Conservation (phyloP, 2,113 vertebrate genomes). For the Myotis yumanensis region DNA sequence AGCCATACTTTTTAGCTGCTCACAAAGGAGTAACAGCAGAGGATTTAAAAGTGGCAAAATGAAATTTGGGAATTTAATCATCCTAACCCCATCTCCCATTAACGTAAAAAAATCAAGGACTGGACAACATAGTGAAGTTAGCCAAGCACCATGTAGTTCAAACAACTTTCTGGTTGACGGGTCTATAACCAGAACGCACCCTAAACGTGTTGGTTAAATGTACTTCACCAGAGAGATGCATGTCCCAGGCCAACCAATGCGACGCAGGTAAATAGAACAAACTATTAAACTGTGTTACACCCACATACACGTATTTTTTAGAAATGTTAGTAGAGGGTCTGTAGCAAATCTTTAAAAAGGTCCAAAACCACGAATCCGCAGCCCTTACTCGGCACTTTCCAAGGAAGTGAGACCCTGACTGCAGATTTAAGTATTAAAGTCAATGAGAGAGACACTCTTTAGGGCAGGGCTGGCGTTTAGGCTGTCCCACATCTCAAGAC, state of each 20-base stretch:
- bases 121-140: conserved; percentile 9
- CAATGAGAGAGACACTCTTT: not conserved
- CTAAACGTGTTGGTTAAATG: not conserved
- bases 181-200: not conserved
- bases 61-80: not conserved
- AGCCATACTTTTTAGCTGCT: not conserved
- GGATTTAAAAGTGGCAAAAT: not conserved
- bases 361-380: not conserved
- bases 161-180: not conserved
- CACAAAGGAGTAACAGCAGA: not conserved
- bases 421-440: not conserved
- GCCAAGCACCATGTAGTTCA: not conserved
- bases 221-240: not conserved
- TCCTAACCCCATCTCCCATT: not conserved
- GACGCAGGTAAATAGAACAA: not conserved
- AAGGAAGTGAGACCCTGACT: not conserved
- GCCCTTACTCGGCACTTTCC: not conserved
- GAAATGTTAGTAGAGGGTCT: not conserved
- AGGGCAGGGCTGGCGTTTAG: not conserved
- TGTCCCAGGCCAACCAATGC: not conserved
- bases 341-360: not conserved
- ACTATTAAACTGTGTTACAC: conserved; percentile 2
- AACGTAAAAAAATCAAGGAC: not conserved
- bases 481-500: not conserved
- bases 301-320: not conserved